Conservation (phyloP, 2,888 invertebrate species). For the Campoplex nolae region DNA sequence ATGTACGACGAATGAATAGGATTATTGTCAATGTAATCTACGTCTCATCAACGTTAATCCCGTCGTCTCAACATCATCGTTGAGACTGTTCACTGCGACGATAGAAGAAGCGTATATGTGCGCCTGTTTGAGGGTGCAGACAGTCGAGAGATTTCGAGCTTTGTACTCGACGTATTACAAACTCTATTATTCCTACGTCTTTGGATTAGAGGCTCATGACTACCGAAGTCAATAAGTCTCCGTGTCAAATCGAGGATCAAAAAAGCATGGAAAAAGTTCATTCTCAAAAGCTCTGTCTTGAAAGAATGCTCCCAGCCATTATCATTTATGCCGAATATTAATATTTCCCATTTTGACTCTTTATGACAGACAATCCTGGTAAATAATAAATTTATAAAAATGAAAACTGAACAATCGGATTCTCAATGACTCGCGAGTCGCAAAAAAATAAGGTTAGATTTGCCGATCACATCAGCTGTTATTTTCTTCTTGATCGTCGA, state of each 20-base stretch:
- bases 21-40: constrained; percentile 58
- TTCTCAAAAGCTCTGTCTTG: neutral
- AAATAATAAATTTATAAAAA: no score
- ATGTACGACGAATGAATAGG: constrained; percentile 18
- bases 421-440: no score
- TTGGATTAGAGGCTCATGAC: neutral
- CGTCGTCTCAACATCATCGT: constrained; percentile 14
- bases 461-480: no score
- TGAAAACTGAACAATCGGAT: no score
- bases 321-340: no score
- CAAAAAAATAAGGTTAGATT: no score
- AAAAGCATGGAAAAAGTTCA: neutral
- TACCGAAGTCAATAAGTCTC: constrained; percentile 32
- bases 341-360: no score
- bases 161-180: constrained; percentile 1
- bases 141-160: neutral
- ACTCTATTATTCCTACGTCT: neutral
- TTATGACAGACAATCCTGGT: no score
- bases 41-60: constrained; percentile 60
- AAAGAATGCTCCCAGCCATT: no score
- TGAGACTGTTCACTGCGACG: constrained; percentile 14
- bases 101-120: neutral
- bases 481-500: no score
- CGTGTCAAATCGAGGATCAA: constrained; percentile 32
- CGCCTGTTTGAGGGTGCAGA: neutral